Evolutionary conservation across 2,113 vertebrate genomes (phyloP).

Genomic region (Brienomyrus longianalis): DNA sequence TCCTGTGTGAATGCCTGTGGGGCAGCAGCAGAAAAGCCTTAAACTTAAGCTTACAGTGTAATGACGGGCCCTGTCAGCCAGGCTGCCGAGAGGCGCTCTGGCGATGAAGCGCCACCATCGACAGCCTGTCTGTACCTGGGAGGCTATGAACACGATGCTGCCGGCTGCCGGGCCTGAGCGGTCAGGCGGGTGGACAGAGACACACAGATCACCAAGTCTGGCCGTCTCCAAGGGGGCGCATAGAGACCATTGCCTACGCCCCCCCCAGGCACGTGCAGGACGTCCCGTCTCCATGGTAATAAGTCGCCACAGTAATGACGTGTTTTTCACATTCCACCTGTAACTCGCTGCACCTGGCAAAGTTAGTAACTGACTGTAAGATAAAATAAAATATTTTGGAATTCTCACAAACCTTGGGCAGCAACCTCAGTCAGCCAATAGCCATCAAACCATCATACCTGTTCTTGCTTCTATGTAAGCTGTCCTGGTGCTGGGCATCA

Average conservation of each 20-base stretch:
- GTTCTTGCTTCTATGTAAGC: background rate
- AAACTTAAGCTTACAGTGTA: constrained; percentile 71
- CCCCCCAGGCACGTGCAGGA: background rate
- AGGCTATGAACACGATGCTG: constrained; percentile 69
- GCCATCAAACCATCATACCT: background rate
- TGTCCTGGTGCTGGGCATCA: background rate
- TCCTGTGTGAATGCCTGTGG: constrained; percentile 52
- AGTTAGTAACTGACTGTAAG: background rate
- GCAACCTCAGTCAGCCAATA: background rate
- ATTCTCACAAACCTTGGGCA: background rate
- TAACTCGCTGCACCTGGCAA: background rate
- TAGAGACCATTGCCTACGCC: constrained; percentile 11
- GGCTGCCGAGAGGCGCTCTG: constrained; percentile 49
- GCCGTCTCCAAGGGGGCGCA: constrained; percentile 52
- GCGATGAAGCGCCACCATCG: constrained; percentile 62
- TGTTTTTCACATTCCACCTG: background rate
- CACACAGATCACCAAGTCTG: constrained; percentile 64
- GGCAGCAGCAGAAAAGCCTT: constrained; percentile 67
- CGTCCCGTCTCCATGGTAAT: background rate
- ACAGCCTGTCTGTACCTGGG: constrained; percentile 64
- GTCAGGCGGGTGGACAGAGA: constrained; percentile 54
- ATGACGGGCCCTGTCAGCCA: constrained; percentile 66
- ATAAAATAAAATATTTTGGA: background rate
- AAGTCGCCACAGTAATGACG: background rate
- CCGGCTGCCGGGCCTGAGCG: constrained; percentile 64